Evolutionary conservation across 2,113 vertebrate species (phyloP).

Genomic region (Corythoichthys intestinalis): DNA sequence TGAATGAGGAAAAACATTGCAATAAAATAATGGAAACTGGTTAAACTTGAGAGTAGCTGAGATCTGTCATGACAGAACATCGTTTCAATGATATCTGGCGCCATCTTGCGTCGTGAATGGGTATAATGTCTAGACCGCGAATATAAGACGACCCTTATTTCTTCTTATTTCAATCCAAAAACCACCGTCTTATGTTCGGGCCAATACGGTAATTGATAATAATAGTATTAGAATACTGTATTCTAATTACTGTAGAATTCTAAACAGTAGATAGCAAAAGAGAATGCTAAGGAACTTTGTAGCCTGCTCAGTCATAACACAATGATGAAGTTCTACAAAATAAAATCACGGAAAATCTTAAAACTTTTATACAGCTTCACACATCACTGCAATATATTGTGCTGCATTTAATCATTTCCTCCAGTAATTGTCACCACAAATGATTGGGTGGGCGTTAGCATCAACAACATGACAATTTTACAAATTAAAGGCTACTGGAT

Average conservation of each 20-base stretch:
- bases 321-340: neutral
- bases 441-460: neutral
- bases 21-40: too few species aligned
- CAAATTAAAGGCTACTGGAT: constrained; percentile 2
- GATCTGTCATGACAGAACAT: too few species aligned
- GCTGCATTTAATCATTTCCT: neutral
- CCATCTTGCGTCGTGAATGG: too few species aligned
- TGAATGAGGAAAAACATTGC: too few species aligned
- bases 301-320: neutral
- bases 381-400: neutral
- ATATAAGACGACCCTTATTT: too few species aligned
- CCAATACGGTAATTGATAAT: too few species aligned
- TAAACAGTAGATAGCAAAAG: neutral
- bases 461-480: neutral
- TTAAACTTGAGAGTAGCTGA: too few species aligned
- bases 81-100: too few species aligned
- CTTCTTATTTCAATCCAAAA: too few species aligned
- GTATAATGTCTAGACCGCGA: too few species aligned
- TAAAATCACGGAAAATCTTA: neutral
- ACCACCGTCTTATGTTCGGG: too few species aligned
- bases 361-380: neutral
- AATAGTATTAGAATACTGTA: too few species aligned
- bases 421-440: neutral
- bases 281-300: neutral
- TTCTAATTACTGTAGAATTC: neutral